phyloP scores from a whole-genome alignment of 2,888 invertebrate species.

The Heterodera filipjevi region DNA sequence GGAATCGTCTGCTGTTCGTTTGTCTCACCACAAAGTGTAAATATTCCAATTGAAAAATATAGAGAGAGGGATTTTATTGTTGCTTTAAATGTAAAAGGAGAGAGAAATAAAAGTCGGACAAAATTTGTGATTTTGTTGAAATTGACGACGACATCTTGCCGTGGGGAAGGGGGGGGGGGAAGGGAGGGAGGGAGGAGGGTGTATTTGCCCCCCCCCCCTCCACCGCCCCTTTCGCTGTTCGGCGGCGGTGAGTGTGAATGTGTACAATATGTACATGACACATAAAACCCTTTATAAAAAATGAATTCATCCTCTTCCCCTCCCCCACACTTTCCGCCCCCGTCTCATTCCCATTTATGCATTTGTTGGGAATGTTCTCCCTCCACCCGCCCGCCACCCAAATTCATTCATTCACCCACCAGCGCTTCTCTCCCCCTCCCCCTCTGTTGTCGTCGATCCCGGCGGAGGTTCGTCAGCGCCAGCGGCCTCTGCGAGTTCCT shows the following conservation, averaged over 20 bases:
- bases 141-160: not conserved
- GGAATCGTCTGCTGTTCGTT: too few species aligned
- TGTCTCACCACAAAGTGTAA: too few species aligned
- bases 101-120: not conserved
- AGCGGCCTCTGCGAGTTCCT: not conserved
- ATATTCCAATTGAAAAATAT: not conserved
- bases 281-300: constrained; percentile 2
- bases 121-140: not conserved
- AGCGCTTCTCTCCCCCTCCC: not conserved
- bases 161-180: too few species aligned
- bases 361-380: not conserved
- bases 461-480: constrained; percentile 4
- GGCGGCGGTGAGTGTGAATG: not conserved
- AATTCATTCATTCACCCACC: not conserved
- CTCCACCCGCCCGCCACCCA: not conserved
- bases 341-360: not conserved
- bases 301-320: not conserved
- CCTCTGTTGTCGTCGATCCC: not conserved
- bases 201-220: not conserved
- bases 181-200: too few species aligned
- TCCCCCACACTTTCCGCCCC: not conserved
- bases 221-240: not conserved
- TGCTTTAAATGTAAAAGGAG: not conserved
- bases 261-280: not conserved
- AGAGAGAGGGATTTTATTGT: not conserved